Evolutionary conservation across 2,888 invertebrate genomes (phyloP).

Genomic region (Chirona hameri): DNA sequence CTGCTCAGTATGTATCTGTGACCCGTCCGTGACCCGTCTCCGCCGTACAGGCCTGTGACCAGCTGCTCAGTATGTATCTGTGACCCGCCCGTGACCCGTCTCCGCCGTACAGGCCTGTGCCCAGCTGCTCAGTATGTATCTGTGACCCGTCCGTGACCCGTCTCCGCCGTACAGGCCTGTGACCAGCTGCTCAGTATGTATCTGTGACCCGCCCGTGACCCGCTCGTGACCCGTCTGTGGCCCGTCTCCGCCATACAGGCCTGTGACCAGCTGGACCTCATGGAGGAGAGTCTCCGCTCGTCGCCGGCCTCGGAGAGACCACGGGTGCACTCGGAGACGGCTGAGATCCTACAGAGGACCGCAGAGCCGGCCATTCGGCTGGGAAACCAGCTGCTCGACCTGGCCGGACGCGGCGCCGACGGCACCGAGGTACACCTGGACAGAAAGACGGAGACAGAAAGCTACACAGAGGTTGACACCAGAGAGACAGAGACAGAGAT

Average conservation of each 20-base stretch:
- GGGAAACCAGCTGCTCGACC: constrained; percentile 67
- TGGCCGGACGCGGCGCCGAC: constrained; percentile 50
- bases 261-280: not conserved
- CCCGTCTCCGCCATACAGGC: not conserved
- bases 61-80: too few species aligned
- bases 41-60: too few species aligned
- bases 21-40: too few species aligned
- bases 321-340: not conserved
- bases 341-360: not conserved
- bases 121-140: too few species aligned
- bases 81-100: too few species aligned
- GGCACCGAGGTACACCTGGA: not conserved
- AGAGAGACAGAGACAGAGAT: too few species aligned
- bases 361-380: constrained; percentile 60
- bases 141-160: not conserved
- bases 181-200: too few species aligned
- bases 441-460: not conserved
- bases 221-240: not conserved
- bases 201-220: too few species aligned
- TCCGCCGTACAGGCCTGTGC: too few species aligned
- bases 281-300: not conserved
- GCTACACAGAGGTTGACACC: too few species aligned
- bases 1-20: too few species aligned
- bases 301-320: not conserved
- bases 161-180: not conserved